phyloP scores from a whole-genome alignment of 1,140 invertebrate genomes.

The Choristoneura fumiferana region DNA sequence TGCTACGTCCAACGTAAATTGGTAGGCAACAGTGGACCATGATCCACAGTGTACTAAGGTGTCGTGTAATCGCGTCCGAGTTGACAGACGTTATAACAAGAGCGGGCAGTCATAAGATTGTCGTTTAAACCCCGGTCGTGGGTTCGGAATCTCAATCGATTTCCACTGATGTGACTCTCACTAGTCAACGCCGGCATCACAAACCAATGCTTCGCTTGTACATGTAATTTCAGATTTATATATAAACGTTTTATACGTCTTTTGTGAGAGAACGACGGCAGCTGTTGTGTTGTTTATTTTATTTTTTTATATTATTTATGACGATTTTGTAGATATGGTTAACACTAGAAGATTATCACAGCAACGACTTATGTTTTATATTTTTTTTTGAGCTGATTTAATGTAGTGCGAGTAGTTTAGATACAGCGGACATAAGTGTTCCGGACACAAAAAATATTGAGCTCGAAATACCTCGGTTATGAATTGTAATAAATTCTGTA shows the following conservation, averaged over 20 bases:
- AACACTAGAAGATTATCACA: slow-evolving; percentile 37
- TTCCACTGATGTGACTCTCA: slow-evolving; percentile 54
- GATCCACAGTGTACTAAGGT: no score
- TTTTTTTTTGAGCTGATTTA: slow-evolving; percentile 4
- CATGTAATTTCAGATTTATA: background rate
- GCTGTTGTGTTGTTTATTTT: slow-evolving; percentile 46
- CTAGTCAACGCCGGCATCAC: slow-evolving; percentile 70
- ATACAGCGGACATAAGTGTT: background rate
- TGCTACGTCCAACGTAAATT: no score
- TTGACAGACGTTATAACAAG: no score
- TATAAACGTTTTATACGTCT: background rate
- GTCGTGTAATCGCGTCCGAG: no score
- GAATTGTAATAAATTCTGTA: no score
- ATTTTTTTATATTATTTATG: slow-evolving; percentile 30
- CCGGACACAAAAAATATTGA: no score
- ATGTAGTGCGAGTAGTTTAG: background rate
- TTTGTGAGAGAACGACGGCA: slow-evolving; percentile 36
- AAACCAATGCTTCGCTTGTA: slow-evolving; percentile 21
- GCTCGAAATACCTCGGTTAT: no score
- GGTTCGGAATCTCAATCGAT: slow-evolving; percentile 48
- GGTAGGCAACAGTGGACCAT: no score
- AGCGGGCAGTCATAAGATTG: background rate
- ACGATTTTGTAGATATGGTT: slow-evolving; percentile 36
- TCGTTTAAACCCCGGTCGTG: slow-evolving; percentile 30
- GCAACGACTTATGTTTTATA: no score